These are phyloP conservation scores for Xylophagus ater DNA, from an alignment of 2,888 invertebrate species.

Conservation along the genomic window DNA sequence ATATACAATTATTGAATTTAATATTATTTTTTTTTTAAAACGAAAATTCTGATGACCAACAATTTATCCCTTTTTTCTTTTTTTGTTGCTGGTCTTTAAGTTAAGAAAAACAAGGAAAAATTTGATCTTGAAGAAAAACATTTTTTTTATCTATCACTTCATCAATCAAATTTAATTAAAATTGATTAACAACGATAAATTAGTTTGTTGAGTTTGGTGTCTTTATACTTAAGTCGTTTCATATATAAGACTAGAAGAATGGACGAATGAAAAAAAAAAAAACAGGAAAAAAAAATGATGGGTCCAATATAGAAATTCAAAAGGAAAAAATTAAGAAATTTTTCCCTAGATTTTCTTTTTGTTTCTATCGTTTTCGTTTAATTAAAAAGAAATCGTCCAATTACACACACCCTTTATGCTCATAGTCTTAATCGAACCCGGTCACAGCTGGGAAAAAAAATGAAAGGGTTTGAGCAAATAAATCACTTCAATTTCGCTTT, in stretches of 20 bases:
- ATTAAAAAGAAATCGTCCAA: conserved; percentile 20
- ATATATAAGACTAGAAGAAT: background rate
- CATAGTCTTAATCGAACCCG: background rate
- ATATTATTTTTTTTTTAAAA: too few relatives aligned
- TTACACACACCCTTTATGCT: conserved; percentile 15
- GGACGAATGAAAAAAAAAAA: background rate
- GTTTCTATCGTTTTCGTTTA: conserved; percentile 16
- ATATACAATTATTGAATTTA: too few relatives aligned
- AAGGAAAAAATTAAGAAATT: too few relatives aligned
- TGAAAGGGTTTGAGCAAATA: conserved; percentile 13
- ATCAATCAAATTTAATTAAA: conserved; percentile 17
- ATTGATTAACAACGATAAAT: conserved; percentile 17
- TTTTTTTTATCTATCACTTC: too few relatives aligned
- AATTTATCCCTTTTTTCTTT: too few relatives aligned
- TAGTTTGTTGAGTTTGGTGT: conserved; percentile 10
- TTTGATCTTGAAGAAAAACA: too few relatives aligned
- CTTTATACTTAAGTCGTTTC: background rate
- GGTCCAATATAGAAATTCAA: background rate
- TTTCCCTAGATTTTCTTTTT: conserved; percentile 11
- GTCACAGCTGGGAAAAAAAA: conserved; percentile 16
- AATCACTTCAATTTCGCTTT: too few relatives aligned
- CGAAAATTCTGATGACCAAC: too few relatives aligned
- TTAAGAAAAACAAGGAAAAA: too few relatives aligned
- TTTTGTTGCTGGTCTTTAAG: too few relatives aligned
- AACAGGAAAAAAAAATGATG: background rate